phyloP scores from a whole-genome alignment of 2,113 vertebrate species.

The Aptenodytes forsteri region DNA sequence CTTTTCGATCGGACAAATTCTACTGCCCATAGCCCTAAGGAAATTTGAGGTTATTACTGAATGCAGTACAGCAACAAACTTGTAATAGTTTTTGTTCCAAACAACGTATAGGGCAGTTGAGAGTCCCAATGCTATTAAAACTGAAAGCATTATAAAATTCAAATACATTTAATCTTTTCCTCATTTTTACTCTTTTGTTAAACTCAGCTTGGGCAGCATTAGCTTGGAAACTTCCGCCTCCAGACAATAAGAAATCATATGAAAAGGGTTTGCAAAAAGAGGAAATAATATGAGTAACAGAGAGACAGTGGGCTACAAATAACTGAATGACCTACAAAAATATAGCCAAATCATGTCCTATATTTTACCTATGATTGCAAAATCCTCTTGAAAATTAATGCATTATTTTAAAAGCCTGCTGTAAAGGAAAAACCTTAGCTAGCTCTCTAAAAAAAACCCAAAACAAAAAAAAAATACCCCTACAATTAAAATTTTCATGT shows the following conservation, averaged over 20 bases:
- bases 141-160: neutral
- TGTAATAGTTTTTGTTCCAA: neutral
- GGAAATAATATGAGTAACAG: conserved; percentile 7
- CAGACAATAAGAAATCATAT: neutral
- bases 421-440: neutral
- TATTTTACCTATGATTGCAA: neutral
- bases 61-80: neutral
- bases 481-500: neutral
- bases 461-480: neutral
- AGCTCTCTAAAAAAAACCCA: neutral
- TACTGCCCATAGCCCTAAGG: neutral
- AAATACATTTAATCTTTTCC: conserved; percentile 1
- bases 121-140: neutral
- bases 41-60: neutral
- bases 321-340: neutral
- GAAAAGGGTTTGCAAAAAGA: neutral
- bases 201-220: neutral
- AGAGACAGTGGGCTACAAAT: neutral
- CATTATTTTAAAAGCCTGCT: neutral
- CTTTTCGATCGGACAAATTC: neutral
- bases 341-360: neutral
- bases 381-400: neutral
- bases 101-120: neutral
- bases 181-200: neutral
- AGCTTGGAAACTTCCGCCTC: conserved; percentile 6